These are phyloP conservation scores for Dicrostonyx torquatus DNA, from an alignment of 2,797 vertebrate species.

Conservation along the genomic window DNA sequence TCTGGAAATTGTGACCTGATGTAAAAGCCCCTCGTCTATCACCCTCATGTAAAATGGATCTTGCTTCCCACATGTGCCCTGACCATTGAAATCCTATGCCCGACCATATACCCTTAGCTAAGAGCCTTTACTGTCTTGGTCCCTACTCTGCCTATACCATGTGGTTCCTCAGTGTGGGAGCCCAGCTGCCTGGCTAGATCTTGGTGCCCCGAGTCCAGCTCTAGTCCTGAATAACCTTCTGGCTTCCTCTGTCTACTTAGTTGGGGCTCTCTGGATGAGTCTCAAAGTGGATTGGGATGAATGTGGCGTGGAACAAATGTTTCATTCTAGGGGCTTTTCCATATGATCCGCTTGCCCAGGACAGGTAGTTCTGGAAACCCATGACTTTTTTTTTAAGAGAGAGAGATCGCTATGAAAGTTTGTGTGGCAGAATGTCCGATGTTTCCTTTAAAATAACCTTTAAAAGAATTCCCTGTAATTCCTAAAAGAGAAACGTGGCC, in stretches of 20 bases:
- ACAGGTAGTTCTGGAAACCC: slow-evolving; percentile 15
- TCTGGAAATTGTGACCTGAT: background rate
- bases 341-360: background rate
- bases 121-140: background rate
- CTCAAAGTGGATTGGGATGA: background rate
- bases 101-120: background rate
- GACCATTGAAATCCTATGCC: background rate
- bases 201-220: background rate
- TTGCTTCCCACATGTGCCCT: background rate
- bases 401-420: background rate
- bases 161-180: background rate
- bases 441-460: slow-evolving; percentile 56
- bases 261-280: background rate
- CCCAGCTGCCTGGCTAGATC: background rate
- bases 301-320: background rate
- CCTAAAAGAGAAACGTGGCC: slow-evolving; percentile 34
- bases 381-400: background rate
- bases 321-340: background rate
- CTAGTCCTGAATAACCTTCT: background rate
- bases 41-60: background rate
- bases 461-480: slow-evolving; percentile 44
- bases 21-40: background rate
- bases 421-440: background rate
- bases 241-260: background rate
- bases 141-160: background rate